A percentile compares a stretch with the other conserved stretches of the same genome.
Evolutionary conservation across 2,888 invertebrate species (phyloP).

Genomic region (Leptinotarsa haldemani): DNA sequence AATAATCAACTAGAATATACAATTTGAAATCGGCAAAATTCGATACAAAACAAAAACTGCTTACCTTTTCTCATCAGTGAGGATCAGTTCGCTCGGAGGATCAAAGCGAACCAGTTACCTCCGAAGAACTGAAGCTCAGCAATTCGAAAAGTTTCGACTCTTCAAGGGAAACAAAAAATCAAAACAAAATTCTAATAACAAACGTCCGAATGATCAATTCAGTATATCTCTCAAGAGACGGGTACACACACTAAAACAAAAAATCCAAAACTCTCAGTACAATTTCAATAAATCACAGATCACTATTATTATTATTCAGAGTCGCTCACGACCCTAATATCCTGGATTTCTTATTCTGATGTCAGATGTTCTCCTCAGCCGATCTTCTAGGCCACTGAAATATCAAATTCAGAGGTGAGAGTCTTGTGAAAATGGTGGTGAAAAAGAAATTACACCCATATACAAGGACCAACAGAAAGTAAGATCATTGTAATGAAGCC

Average conservation of each 20-base stretch:
- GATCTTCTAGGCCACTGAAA: slow-evolving; percentile 39
- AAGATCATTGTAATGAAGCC: not conserved
- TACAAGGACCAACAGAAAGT: too few relatives aligned
- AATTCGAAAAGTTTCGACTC: not conserved
- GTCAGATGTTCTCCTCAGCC: slow-evolving; percentile 34
- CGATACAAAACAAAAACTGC: not conserved
- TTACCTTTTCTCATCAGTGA: not conserved
- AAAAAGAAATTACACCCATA: not conserved
- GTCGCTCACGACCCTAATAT: slow-evolving; percentile 9
- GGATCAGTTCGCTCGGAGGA: not conserved
- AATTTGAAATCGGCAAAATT: not conserved
- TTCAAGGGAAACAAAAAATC: not conserved
- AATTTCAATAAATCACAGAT: slow-evolving; percentile 39
- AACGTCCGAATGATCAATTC: not conserved
- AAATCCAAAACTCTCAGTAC: slow-evolving; percentile 16
- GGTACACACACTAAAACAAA: slow-evolving; percentile 1
- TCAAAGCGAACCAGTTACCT: not conserved
- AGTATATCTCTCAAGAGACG: slow-evolving; percentile 8
- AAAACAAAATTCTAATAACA: not conserved
- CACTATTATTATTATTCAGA: slow-evolving; percentile 15
- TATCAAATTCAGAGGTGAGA: slow-evolving; percentile 4
- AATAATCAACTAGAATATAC: not conserved
- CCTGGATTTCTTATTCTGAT: slow-evolving; percentile 26
- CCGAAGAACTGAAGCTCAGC: not conserved
- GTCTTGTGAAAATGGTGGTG: not conserved